Conservation (phyloP, 2,797 vertebrate genomes). For the Emys orbicularis region DNA sequence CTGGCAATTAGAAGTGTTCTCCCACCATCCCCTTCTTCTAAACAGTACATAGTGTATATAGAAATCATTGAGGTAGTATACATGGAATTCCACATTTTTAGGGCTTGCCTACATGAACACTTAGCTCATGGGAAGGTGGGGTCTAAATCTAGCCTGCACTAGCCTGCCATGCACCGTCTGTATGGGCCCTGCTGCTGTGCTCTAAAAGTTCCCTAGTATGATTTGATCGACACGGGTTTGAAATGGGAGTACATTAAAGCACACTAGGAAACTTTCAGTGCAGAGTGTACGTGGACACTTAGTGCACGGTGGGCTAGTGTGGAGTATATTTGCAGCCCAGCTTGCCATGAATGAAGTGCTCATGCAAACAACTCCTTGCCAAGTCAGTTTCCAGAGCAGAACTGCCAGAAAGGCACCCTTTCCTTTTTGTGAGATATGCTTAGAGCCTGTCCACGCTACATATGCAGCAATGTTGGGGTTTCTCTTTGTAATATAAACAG, state of each 20-base stretch:
- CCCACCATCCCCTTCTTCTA: neutral
- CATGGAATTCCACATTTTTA: neutral
- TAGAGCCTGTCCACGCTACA: neutral
- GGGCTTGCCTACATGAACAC: neutral
- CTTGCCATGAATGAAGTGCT: no score
- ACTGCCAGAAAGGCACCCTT: fast-evolving
- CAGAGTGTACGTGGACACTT: no score
- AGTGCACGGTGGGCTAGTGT: no score
- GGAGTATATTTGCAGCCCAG: no score
- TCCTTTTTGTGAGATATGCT: neutral
- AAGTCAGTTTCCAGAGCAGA: neutral
- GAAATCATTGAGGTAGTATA: neutral
- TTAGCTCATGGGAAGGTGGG: neutral
- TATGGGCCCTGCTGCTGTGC: no score
- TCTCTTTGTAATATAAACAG: neutral
- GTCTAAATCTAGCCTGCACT: no score
- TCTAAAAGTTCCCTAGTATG: neutral
- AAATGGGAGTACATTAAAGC: neutral
- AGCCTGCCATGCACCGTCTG: no score
- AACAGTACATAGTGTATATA: neutral
- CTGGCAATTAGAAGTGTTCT: neutral
- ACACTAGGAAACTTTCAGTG: neutral
- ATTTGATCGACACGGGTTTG: neutral
- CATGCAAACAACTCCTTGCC: neutral
- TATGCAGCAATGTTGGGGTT: neutral